These are phyloP conservation scores for Gavialis gangeticus DNA, from an alignment of 2,113 vertebrate genomes.

Conservation along the genomic window DNA sequence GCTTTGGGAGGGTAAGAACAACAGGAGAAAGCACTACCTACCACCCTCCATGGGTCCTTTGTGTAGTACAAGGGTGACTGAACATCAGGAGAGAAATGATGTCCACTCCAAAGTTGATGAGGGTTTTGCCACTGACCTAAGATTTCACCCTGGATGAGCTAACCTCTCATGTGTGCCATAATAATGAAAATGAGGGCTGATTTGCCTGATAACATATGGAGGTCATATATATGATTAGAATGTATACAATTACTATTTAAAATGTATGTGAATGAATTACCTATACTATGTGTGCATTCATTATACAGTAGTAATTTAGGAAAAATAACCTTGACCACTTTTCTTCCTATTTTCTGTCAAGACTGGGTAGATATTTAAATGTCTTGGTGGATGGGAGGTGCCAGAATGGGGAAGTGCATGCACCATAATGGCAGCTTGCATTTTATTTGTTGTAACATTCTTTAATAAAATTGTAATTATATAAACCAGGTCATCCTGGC, in stretches of 20 bases:
- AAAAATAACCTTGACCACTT: not conserved
- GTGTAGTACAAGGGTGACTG: conserved; percentile 27
- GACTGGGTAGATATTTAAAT: conserved; percentile 1
- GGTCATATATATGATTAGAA: conserved; percentile 40
- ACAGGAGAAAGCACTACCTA: conserved; percentile 25
- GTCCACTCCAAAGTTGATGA: conserved; percentile 52
- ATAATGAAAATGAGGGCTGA: conserved; percentile 57
- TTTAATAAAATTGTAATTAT: conserved; percentile 40
- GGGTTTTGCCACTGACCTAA: conserved; percentile 65
- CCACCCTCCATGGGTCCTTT: conserved; percentile 16
- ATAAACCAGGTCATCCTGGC: conserved; percentile 23
- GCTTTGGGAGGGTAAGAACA: conserved; percentile 7
- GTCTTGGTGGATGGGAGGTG: not conserved
- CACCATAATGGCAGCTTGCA: conserved; percentile 31
- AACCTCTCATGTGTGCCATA: conserved; percentile 49
- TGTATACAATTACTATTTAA: conserved; percentile 58
- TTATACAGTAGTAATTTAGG: not conserved
- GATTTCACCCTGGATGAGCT: conserved; percentile 42
- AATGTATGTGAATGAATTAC: conserved; percentile 41
- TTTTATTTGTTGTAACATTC: conserved; percentile 19
- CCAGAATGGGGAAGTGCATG: not conserved
- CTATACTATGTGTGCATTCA: not conserved
- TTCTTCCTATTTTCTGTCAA: conserved; percentile 23
- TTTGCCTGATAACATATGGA: conserved; percentile 62
- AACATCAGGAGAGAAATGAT: conserved; percentile 54